Conservation (phyloP, 2,113 vertebrate genomes). For the Passer montanus region DNA sequence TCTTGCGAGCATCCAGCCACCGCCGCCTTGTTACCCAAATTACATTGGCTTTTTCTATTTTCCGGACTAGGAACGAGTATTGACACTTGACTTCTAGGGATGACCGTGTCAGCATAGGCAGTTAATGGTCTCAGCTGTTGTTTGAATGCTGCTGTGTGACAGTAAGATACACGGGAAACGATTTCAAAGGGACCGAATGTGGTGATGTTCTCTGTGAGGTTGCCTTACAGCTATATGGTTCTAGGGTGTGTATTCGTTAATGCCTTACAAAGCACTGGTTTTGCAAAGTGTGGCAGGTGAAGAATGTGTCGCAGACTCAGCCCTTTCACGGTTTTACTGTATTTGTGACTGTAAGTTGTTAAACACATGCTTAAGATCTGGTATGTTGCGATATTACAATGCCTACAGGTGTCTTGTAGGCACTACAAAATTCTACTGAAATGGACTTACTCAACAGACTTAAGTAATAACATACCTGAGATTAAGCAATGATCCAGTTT, state of each 20-base stretch:
- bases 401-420: neutral
- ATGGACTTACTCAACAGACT: neutral
- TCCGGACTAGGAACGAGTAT: rapidly evolving
- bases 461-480: conserved; percentile 12
- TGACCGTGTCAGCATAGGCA: neutral
- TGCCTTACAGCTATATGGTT: rapidly evolving
- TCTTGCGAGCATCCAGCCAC: rapidly evolving
- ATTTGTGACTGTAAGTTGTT: neutral
- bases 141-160: neutral
- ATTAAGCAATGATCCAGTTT: conserved; percentile 14
- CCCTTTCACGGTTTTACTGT: rapidly evolving
- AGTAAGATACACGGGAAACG: rapidly evolving
- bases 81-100: neutral
- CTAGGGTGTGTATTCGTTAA: rapidly evolving
- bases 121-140: neutral
- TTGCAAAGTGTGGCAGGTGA: neutral
- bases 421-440: neutral
- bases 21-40: rapidly evolving
- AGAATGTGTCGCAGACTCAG: neutral
- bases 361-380: rapidly evolving
- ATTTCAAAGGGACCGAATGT: rapidly evolving
- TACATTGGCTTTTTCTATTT: rapidly evolving
- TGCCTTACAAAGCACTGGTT: neutral
- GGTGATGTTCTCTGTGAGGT: neutral
- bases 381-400: neutral